phyloP scores from a whole-genome alignment of 2,797 vertebrate genomes.

The Hoplostethus mediterraneus region DNA sequence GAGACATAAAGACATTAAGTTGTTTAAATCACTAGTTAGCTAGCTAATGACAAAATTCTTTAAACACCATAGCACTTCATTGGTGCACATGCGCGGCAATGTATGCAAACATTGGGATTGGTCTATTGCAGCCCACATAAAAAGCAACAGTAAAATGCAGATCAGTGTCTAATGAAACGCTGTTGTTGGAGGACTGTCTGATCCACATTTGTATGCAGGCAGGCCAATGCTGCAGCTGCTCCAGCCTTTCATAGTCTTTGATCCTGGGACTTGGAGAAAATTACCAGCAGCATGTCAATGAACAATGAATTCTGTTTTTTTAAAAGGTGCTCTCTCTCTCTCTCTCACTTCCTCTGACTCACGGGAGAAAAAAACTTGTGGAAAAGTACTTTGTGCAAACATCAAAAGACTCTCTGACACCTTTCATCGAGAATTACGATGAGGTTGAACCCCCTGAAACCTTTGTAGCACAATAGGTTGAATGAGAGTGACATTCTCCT shows the following conservation, averaged over 20 bases:
- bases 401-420: slow-evolving; percentile 30
- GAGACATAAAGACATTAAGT: too few relatives aligned
- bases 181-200: background rate
- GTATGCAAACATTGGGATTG: too few relatives aligned
- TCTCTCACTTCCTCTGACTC: background rate
- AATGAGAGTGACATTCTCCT: slow-evolving; percentile 34
- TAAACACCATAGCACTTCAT: too few relatives aligned
- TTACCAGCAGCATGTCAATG: slow-evolving; percentile 43
- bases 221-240: background rate
- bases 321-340: slow-evolving; percentile 4
- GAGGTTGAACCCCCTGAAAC: slow-evolving; percentile 20
- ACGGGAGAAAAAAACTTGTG: background rate
- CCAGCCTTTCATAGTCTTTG: slow-evolving; percentile 31
- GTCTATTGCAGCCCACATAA: background rate
- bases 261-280: slow-evolving; percentile 31
- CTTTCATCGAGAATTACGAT: slow-evolving; percentile 21
- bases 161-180: background rate
- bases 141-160: background rate
- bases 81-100: too few relatives aligned
- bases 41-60: too few relatives aligned
- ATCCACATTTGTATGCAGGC: slow-evolving; percentile 31
- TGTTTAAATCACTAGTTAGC: too few relatives aligned
- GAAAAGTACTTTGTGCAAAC: slow-evolving; percentile 18
- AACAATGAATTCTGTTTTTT: slow-evolving; percentile 32
- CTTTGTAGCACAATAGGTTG: slow-evolving; percentile 19